Base-by-base conservation (phyloP, 2,888 invertebrate species). In the Nezara viridula region DNA sequence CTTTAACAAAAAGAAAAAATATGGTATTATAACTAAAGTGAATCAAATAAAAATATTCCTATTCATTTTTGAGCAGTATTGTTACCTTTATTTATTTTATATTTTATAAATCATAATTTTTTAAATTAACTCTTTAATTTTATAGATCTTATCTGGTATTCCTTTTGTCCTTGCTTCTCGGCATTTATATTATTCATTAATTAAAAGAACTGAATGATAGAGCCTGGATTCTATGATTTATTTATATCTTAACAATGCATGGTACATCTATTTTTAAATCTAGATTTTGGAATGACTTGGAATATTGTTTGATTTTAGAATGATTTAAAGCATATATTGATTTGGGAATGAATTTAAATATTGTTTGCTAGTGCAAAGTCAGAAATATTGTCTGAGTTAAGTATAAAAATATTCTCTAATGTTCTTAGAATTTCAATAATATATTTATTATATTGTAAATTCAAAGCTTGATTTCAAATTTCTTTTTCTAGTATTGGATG, bases 171-270 rank as follows among this genome's bases (percentile, higher is more conserved):
- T 37, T 3, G 32, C 66, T 73, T 27, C 66, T 37, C 37, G 2
- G 27, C 37, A 37, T 73, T 73, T 37, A 21, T 19, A 27, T 16
- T 27, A 9, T 27, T 27, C 27, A 60, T 16, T 60, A 27, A 60
- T 27, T 60, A 60, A 16, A 21, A 44, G 10, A 0, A 19, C 19
- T 73, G 37, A 19, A 73, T 73, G 32, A 37, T 73, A 19, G 0
- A 60, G 50, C n/a, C 2, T n/a, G 6, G 24, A 55, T 60, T 16
- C 5, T 16, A 37, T 19, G 1, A 21, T 37, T 32, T 32, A 21
- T 73, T 73, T 32, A 73, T 27, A 73, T 73, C 21, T 19, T 73
- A 73, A 73, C 37, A 37, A 37, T 73, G 66, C 66, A 73, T 73
- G 66, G 5, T 73, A 73, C 21, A 73, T 0, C 19, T 73, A 73